These are phyloP conservation scores for Pogona vitticeps DNA, from an alignment of 2,113 vertebrate species.

Conservation along the genomic window DNA sequence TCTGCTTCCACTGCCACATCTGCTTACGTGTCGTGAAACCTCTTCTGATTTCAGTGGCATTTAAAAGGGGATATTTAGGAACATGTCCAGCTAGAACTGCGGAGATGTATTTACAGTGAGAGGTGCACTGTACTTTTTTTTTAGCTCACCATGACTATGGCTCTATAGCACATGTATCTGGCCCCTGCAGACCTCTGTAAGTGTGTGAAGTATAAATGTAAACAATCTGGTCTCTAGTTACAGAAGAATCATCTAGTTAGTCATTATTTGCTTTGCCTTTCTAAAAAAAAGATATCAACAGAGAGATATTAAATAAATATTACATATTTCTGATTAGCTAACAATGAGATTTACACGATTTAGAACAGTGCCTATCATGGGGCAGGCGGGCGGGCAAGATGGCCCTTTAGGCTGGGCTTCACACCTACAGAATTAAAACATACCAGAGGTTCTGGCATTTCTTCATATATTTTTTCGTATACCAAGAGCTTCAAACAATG, in stretches of 20 bases:
- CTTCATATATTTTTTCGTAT: no score
- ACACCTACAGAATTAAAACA: not conserved
- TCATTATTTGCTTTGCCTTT: not conserved
- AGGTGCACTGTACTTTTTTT: not conserved
- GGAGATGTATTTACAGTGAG: not conserved
- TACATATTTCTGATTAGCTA: not conserved
- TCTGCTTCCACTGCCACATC: not conserved
- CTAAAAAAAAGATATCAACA: slow-evolving; percentile 33
- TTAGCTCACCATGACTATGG: not conserved
- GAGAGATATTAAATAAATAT: slow-evolving; percentile 3
- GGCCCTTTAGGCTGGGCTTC: not conserved
- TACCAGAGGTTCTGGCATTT: not conserved
- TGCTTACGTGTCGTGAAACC: not conserved
- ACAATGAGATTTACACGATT: not conserved
- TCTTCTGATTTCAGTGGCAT: not conserved
- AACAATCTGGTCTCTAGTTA: not conserved
- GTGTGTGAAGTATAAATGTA: not conserved
- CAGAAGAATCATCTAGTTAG: slow-evolving; percentile 9
- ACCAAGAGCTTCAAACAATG: no score
- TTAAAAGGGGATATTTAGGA: not conserved
- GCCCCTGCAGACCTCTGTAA: not conserved
- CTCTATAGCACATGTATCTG: not conserved
- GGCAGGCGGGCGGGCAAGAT: not conserved
- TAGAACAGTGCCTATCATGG: not conserved
- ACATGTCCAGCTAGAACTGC: not conserved